Conservation (phyloP, 2,797 vertebrate species). For the Pangasius mekongensis region DNA sequence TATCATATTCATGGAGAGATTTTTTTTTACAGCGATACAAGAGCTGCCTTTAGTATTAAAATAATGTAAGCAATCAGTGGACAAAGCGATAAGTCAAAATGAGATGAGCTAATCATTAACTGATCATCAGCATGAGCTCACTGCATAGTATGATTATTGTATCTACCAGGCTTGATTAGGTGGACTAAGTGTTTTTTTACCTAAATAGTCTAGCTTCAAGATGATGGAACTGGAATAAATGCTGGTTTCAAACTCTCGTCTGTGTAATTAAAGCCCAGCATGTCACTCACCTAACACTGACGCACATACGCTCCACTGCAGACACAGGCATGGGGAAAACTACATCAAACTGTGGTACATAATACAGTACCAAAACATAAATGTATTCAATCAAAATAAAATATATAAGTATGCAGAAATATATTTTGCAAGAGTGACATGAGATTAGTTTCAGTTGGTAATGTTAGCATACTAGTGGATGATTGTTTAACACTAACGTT, state of each 20-base stretch:
- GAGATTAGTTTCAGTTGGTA: not conserved
- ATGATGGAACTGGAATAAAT: conserved; percentile 25
- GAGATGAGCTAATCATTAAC: conserved; percentile 4
- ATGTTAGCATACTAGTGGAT: not conserved
- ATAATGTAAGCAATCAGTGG: conserved; percentile 58
- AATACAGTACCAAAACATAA: not conserved
- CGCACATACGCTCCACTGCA: conserved; percentile 17
- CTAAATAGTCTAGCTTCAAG: not conserved
- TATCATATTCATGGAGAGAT: conserved; percentile 1
- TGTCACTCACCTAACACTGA: conserved; percentile 30
- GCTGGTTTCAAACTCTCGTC: conserved; percentile 16
- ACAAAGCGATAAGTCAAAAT: not conserved
- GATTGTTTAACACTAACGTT: not conserved
- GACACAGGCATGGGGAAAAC: not conserved
- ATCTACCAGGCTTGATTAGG: not conserved
- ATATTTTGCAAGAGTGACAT: not conserved
- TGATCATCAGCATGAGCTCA: not conserved
- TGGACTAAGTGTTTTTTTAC: not conserved
- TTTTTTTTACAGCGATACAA: not conserved
- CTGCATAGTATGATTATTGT: not conserved
- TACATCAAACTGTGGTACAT: not conserved
- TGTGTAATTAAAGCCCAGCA: conserved; percentile 34
- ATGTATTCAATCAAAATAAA: not conserved
- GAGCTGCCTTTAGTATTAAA: conserved; percentile 33
- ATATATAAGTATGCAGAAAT: not conserved